Base-by-base conservation (phyloP, 2,113 vertebrate genomes). In the Tapirus terrestris region DNA sequence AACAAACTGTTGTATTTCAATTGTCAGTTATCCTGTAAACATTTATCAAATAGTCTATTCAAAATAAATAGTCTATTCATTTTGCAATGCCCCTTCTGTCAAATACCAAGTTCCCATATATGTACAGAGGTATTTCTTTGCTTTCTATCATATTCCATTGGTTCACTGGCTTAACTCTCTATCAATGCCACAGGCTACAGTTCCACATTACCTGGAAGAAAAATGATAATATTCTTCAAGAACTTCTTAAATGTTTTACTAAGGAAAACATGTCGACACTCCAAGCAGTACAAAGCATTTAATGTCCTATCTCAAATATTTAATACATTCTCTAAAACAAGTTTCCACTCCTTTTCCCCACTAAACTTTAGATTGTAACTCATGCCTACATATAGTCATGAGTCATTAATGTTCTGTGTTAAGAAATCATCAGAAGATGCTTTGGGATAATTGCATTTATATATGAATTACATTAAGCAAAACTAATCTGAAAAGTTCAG, bases 391-490 rank as follows among this genome's bases (percentile, higher is more conserved):
- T 39, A 68, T 65, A 6, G 39, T 45, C 0, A 23, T 36, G 18
- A 80, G 29, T 90, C 45, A 73, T 76, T 92, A 68, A 80, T 63
- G 4, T 91, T 89, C 6, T 87, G 0, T 87, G 0, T 31, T 45
- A 80, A 84, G 84, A 98, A 91, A 91, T 3, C 86, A 51, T 68
- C 63, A 85, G 82, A 91, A 86, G n/a, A 70, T 67, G n/a, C 51
- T 89, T 89, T 95, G 53, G 48, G 65, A 25, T 33, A 85, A 97
- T 91, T 96, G 89, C 12, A 67, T 73, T 75, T 91, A 70, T 53
- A 76, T 43, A 68, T 60, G 16, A 79, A 96, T 94, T 93, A 67
- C 8, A 89, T 94, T 98, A 84, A 98, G 13, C 2, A 93, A 97
- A 97, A 94, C 4, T 90, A 85, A 83, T 81, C 79, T 65, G 25